Base-by-base conservation (phyloP, 2,888 invertebrate species). In the Netelia fuscicornis region DNA sequence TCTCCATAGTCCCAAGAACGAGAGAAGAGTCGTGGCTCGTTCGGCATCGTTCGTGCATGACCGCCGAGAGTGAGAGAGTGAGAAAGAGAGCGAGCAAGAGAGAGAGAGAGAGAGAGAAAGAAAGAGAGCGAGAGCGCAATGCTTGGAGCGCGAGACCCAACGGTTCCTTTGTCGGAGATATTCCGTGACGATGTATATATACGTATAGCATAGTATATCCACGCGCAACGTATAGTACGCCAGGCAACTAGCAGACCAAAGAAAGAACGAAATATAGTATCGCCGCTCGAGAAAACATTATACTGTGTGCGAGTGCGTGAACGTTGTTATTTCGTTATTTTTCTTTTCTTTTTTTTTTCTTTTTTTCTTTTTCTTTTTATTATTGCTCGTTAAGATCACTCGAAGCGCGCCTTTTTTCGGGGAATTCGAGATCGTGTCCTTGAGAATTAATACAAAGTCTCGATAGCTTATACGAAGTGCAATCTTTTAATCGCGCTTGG, bases 151-250 rank as follows among this genome's bases (percentile, higher is more conserved):
- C 65, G 77, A 78, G 78, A 77, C 82, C 82, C 86, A 86, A 87
- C 86, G 87, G 87, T 87, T 87, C 83, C 87, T 87, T 87, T 86
- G 87, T 87, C 86, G 87, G 87, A 86, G 86, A 84, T 81, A 84
- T 84, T 77, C 74, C 81, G 64, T 77, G 78, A 74, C 77, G 72
- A 81, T 68, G 68, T 78, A 56, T 74, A 71, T 37, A 52, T 58
- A 44, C 11, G 60, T 68, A 37, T 9, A 23, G 20, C 72, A 30
- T 64, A 71, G n/a, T 67, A 58, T 67, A 48, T 42, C 56, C 37
- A 56, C 54, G 64, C 48, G 17, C 67, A 60, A 52, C 56, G 62
- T 70, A 65, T 42, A 37, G 58, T 13, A 44, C 23, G 52, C 23
- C n/a, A 58, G 23, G 58, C 37, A 58, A 67, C 56, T 68, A 71